Conservation (phyloP, 2,888 invertebrate genomes). For the Siphlonurus alternatus region DNA sequence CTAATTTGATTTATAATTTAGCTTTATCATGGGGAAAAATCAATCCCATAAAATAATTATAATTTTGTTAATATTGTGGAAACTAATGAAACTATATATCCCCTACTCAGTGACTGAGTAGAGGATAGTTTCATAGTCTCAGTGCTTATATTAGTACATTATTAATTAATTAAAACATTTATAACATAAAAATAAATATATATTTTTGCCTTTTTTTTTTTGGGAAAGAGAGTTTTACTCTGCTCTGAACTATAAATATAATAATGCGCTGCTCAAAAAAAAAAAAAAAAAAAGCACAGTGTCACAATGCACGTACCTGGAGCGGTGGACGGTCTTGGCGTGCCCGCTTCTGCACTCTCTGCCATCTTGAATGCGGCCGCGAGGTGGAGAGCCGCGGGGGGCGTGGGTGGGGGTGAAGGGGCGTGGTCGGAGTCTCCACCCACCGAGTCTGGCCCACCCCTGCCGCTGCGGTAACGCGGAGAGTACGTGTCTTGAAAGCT, state of each 20-base stretch:
- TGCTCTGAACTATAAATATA: neutral
- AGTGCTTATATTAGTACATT: too few relatives aligned
- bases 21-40: too few relatives aligned
- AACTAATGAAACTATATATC: too few relatives aligned
- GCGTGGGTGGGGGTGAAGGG: conserved; percentile 7
- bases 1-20: too few relatives aligned
- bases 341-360: conserved; percentile 28
- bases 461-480: conserved; percentile 35
- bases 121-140: too few relatives aligned
- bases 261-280: neutral
- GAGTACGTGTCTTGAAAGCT: conserved; percentile 83
- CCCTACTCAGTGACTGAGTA: too few relatives aligned
- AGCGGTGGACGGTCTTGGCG: neutral
- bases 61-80: too few relatives aligned
- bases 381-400: conserved; percentile 6
- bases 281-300: neutral
- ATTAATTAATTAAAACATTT: too few relatives aligned
- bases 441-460: conserved; percentile 23
- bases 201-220: too few relatives aligned
- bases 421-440: conserved; percentile 7
- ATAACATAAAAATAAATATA: neutral
- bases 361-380: conserved; percentile 52
- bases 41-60: too few relatives aligned
- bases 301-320: neutral
- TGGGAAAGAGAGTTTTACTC: too few relatives aligned